These are phyloP conservation scores for Platalea minor DNA, from an alignment of 2,797 vertebrate genomes.

Conservation along the genomic window DNA sequence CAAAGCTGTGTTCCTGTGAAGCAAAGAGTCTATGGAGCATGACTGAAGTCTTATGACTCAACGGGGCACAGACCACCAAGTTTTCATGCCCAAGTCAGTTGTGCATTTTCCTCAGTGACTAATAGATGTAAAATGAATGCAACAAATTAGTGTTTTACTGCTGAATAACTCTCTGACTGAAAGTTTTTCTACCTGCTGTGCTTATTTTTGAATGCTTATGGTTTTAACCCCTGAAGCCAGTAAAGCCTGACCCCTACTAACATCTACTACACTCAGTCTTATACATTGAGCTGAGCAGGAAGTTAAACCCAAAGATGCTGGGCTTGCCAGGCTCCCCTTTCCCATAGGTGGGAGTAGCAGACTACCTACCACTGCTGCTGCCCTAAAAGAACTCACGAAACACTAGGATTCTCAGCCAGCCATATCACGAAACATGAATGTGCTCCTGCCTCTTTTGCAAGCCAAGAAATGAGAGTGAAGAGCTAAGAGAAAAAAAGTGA, in stretches of 20 bases:
- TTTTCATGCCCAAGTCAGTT: neutral
- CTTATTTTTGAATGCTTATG: neutral
- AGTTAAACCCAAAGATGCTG: neutral
- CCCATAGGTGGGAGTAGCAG: neutral
- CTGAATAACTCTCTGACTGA: neutral
- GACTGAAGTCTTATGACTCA: neutral
- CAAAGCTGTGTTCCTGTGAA: neutral
- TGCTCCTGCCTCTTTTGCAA: neutral
- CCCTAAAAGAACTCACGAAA: neutral
- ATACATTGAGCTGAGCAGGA: neutral
- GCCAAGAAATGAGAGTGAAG: neutral
- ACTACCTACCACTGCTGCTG: neutral
- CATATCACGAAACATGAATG: neutral
- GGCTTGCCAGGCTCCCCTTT: neutral
- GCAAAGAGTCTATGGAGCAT: neutral
- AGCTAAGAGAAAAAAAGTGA: neutral
- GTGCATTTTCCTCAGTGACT: neutral
- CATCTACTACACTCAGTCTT: neutral
- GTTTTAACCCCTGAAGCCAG: neutral
- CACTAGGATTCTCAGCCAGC: neutral
- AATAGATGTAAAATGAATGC: neutral
- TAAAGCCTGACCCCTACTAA: neutral
- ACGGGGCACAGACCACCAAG: neutral
- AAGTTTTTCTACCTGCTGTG: neutral
- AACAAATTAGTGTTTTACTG: neutral